Evolutionary conservation across 2,797 vertebrate species (phyloP), one percentile per base, ranked within the genome.

Genomic region (Artibeus jamaicensis): DNA sequence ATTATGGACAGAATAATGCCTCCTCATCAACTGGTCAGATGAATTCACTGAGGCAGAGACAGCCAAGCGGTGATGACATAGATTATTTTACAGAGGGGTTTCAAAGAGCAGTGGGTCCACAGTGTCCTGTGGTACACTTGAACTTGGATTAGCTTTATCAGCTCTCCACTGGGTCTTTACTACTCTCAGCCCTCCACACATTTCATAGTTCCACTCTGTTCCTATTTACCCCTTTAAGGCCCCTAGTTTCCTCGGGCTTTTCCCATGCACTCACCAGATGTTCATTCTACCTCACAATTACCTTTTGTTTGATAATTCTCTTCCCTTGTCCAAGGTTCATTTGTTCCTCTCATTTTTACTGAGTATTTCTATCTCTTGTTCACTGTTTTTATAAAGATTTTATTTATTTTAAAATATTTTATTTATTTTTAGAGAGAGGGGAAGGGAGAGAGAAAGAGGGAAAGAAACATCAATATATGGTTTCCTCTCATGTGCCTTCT

Each of bases 21-120:
- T 92, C 46, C 71, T 93, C 2, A 6, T 42, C 89, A 97, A 15
- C 95, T 76, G 97, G 29, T 59, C 77, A 76, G 67, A 84, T 42
- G 1, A 21, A 89, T 93, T 93, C 59, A 78, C 44, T 18, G 77
- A 59, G 8, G 3, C 67, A 91, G 57, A 87, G 42, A 96, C 67
- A 94, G 78, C 26, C 77, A 89, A 71, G 67, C 0, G 21, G 15
- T 0, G 1, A 50, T 2, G 79, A 90, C 55, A 50, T 70, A 0
- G 2, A 55, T 89, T 37, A 22, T 32, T 21, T 76, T 81, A 37
- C 50, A 87, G 89, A 85, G 34, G 21, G 22, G 44, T 87, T 70
- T 82, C 48, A 71, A 50, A 44, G 50, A 83, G 22, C 81, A 24
- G 11, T 32, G 79, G 57, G 9, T 73, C 57, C 71, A 29, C 16